Conservation (phyloP, 1,140 invertebrate species). For the Pseudomyrmex gracilis region DNA sequence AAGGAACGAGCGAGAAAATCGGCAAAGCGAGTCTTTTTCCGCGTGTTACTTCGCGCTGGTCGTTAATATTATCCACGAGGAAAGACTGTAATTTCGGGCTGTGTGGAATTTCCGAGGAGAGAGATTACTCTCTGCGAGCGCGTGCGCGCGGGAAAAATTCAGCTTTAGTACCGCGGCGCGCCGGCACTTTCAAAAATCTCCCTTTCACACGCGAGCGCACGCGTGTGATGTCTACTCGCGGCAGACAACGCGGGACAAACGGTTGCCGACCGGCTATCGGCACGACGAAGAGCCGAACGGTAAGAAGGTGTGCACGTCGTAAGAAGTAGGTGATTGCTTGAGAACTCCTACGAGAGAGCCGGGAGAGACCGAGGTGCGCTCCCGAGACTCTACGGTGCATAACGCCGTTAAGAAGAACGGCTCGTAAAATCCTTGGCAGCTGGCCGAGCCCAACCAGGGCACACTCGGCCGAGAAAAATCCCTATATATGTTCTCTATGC, state of each 20-base stretch:
- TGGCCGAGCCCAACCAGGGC: constrained; percentile 16
- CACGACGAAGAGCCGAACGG: constrained; percentile 10
- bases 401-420: constrained; percentile 63
- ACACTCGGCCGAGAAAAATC: constrained; percentile 41
- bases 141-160: constrained; percentile 43
- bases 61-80: constrained; percentile 36
- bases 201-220: constrained; percentile 21
- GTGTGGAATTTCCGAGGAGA: constrained; percentile 10
- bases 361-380: constrained; percentile 59
- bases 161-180: constrained; percentile 33
- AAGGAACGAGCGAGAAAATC: constrained; percentile 10
- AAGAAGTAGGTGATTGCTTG: constrained; percentile 65
- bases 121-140: constrained; percentile 47
- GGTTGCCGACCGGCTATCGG: constrained; percentile 39
- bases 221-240: constrained; percentile 7
- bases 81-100: constrained; percentile 42
- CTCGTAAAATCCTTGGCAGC: constrained; percentile 61
- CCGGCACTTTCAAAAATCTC: constrained; percentile 30
- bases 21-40: constrained; percentile 35
- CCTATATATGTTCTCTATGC: constrained; percentile 1
- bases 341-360: constrained; percentile 62
- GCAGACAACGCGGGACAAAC: constrained; percentile 38
- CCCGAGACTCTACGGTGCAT: constrained; percentile 55
- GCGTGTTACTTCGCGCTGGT: constrained; percentile 12
- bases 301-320: constrained; percentile 56